A percentile compares a stretch with the other conserved stretches of the same genome.
Conservation (phyloP, 2,888 invertebrate species). For the Malachius bipustulatus region DNA sequence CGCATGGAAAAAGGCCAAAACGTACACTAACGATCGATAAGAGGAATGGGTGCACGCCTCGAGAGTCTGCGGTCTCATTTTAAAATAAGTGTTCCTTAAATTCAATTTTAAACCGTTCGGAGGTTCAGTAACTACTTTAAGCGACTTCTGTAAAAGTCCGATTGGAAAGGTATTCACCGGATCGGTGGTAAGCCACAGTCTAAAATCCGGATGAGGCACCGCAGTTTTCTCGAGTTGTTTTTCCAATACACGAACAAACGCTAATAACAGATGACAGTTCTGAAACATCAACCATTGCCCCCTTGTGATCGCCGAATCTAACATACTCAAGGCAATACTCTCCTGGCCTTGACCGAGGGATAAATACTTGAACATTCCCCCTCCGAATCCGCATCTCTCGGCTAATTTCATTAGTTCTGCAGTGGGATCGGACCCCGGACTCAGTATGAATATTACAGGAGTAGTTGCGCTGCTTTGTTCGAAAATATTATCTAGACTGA, state of each 20-base stretch:
- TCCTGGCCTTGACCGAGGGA: conserved; percentile 94
- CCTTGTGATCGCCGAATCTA: conserved; percentile 56
- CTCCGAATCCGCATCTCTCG: conserved; percentile 54
- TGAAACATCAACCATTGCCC: conserved; percentile 90
- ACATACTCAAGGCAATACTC: conserved; percentile 57
- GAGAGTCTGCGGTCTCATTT: conserved; percentile 62
- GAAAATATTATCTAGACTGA: conserved; percentile 71
- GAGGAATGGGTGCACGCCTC: conserved; percentile 61
- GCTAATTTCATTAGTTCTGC: conserved; percentile 73
- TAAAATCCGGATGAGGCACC: conserved; percentile 80
- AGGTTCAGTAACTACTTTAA: conserved; percentile 80
- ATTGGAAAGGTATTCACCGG: conserved; percentile 80
- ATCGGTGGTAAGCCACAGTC: conserved; percentile 88
- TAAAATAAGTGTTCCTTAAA: conserved; percentile 77
- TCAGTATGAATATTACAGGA: conserved; percentile 86
- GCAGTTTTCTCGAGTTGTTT: conserved; percentile 68
- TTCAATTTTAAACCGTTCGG: conserved; percentile 85
- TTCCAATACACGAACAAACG: conserved; percentile 69
- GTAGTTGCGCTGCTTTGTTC: conserved; percentile 74
- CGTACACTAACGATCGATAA: conserved; percentile 75
- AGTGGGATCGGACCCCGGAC: conserved; percentile 90
- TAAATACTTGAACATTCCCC: conserved; percentile 72
- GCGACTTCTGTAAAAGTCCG: conserved; percentile 64
- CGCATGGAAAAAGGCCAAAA: conserved; percentile 86
- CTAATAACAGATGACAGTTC: conserved; percentile 78